phyloP scores from a whole-genome alignment of 2,888 invertebrate genomes.

The Graphium colonna region DNA sequence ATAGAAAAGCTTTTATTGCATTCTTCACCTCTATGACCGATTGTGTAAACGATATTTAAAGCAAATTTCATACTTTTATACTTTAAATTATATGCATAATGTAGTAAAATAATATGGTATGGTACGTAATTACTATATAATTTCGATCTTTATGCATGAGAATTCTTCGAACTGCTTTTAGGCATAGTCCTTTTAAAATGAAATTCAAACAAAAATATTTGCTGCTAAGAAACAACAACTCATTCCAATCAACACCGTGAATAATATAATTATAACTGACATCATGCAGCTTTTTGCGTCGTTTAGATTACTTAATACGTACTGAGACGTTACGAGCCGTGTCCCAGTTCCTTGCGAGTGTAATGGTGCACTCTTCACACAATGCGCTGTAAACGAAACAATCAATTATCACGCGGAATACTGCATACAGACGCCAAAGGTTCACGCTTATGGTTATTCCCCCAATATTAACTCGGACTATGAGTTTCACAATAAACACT shows the following conservation, averaged over 20 bases:
- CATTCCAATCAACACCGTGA: not conserved
- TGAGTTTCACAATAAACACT: no score
- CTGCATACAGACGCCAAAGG: not conserved
- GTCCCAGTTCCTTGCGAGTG: constrained; percentile 12
- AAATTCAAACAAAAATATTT: no score
- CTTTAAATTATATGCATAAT: no score
- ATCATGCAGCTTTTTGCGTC: constrained; percentile 7
- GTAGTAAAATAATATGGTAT: no score
- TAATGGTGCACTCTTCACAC: constrained; percentile 18
- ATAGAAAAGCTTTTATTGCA: no score
- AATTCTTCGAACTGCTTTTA: no score
- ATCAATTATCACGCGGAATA: constrained; percentile 1
- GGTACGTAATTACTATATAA: no score
- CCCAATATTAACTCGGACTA: not conserved
- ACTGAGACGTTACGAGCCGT: constrained; percentile 9
- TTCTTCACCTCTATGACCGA: no score
- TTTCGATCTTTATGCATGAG: no score
- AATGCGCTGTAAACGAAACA: constrained; percentile 11
- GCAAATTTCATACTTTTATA: no score
- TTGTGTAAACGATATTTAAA: no score
- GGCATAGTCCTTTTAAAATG: no score
- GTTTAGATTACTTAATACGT: constrained; percentile 23
- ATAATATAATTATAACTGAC: not conserved
- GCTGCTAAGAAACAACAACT: not conserved
- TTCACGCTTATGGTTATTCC: not conserved